phyloP scores from a whole-genome alignment of 1,140 invertebrate genomes.

The Goniozus legneri region DNA sequence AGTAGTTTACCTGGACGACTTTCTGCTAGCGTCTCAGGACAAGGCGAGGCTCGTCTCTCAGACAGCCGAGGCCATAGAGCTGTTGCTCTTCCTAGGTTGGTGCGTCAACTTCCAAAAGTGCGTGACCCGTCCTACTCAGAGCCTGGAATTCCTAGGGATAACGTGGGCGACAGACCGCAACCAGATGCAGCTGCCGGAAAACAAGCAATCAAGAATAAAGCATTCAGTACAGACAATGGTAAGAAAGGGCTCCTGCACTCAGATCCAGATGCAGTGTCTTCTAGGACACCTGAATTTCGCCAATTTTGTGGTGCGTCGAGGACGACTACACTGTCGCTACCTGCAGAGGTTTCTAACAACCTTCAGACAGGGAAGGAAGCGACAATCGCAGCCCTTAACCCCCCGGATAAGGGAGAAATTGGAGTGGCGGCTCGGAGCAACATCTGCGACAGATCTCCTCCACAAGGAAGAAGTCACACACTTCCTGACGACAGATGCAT shows the following conservation, averaged over 20 bases:
- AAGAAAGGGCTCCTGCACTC: conserved; percentile 3
- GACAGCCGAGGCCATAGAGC: conserved; percentile 18
- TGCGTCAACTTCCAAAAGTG: conserved; percentile 22
- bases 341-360: conserved; percentile 9
- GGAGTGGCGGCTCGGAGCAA: conserved; percentile 9
- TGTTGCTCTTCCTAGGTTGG: conserved; percentile 25
- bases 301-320: conserved; percentile 14
- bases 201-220: conserved; percentile 6
- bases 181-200: conserved; percentile 8
- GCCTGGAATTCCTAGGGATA: conserved; percentile 24
- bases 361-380: conserved; percentile 11
- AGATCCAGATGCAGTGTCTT: conserved; percentile 14
- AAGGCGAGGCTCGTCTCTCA: conserved; percentile 19
- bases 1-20: conserved; percentile 30
- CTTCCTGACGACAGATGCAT: conserved; percentile 19
- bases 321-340: conserved; percentile 19
- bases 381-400: conserved; percentile 1
- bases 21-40: conserved; percentile 28
- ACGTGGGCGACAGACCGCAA: conserved; percentile 12
- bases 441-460: conserved; percentile 1
- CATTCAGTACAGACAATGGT: not conserved
- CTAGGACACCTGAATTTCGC: conserved; percentile 19
- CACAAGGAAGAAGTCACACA: conserved; percentile 9
- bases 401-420: conserved; percentile 5
- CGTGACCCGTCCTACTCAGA: conserved; percentile 9